phyloP scores from a whole-genome alignment of 92 coral and sea anemone species.

The Porites evermanni region DNA sequence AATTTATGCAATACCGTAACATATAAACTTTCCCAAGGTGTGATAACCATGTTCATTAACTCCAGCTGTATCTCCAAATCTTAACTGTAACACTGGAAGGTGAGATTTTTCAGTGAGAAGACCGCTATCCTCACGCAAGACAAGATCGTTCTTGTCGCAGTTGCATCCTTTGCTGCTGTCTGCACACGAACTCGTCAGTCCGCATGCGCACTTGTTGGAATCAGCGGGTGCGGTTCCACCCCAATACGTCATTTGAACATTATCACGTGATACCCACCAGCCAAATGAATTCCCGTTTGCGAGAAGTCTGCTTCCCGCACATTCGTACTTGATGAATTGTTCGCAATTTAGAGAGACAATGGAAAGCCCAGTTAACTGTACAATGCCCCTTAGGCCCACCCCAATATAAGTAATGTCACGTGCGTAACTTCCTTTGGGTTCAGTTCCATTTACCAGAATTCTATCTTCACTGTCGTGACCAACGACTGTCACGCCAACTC shows the following conservation, averaged over 20 bases:
- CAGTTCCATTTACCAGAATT: slow-evolving; percentile 17
- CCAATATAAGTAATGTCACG: slow-evolving; percentile 15
- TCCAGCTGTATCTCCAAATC: slow-evolving; percentile 54
- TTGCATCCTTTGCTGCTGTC: slow-evolving; percentile 14
- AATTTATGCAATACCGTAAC: slow-evolving; percentile 18
- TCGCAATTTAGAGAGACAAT: slow-evolving; percentile 59
- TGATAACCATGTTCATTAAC: slow-evolving; percentile 29
- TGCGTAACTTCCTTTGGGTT: slow-evolving; percentile 8
- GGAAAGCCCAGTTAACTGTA: slow-evolving; percentile 13
- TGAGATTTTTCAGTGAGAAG: slow-evolving; percentile 39
- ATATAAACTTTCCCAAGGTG: slow-evolving; percentile 53
- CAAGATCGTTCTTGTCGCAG: slow-evolving; percentile 52
- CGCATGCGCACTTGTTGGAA: slow-evolving; percentile 39
- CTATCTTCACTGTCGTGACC: slow-evolving; percentile 59
- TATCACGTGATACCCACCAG: slow-evolving; percentile 62
- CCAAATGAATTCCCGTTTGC: neutral
- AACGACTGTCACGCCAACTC: slow-evolving; percentile 61
- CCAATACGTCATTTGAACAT: slow-evolving; percentile 51
- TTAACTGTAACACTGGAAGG: slow-evolving; percentile 53
- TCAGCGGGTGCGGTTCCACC: slow-evolving; percentile 52
- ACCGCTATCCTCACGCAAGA: slow-evolving; percentile 56
- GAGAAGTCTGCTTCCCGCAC: neutral
- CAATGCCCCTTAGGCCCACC: neutral
- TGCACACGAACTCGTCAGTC: slow-evolving; percentile 6
- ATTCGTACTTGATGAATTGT: slow-evolving; percentile 82